phyloP scores from a whole-genome alignment of 2,888 invertebrate genomes.

The Drosophila dives region DNA sequence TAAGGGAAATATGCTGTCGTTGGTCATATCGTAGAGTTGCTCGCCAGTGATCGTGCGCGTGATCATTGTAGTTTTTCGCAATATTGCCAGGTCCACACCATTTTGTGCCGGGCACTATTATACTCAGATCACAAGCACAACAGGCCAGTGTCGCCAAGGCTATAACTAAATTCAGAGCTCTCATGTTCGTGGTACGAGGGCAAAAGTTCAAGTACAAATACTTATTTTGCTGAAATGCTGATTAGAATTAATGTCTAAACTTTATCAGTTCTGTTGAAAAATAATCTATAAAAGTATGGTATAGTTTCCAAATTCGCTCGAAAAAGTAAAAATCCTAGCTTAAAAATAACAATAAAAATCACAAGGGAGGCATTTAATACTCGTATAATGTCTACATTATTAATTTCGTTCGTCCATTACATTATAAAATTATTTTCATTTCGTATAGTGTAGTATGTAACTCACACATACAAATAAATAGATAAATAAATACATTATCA shows the following conservation, averaged over 20 bases:
- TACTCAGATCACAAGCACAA: conserved; percentile 28
- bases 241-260: conserved; percentile 40
- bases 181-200: conserved; percentile 43
- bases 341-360: background rate
- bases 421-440: conserved; percentile 31
- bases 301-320: too few relatives aligned
- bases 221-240: conserved; percentile 41
- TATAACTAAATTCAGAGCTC: conserved; percentile 3
- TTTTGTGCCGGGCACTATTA: conserved; percentile 89
- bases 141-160: conserved; percentile 29
- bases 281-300: conserved; percentile 27
- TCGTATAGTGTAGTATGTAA: background rate
- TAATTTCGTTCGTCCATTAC: conserved; percentile 41
- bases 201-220: conserved; percentile 30
- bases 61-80: conserved; percentile 89
- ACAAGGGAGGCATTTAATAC: conserved; percentile 26
- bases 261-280: conserved; percentile 12
- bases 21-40: conserved; percentile 48
- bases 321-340: too few relatives aligned
- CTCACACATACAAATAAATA: conserved; percentile 6
- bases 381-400: conserved; percentile 33
- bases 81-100: conserved; percentile 96
- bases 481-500: background rate
- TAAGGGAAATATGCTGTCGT: conserved; percentile 56
- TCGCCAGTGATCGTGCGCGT: conserved; percentile 89